Conservation (phyloP, 2,888 invertebrate genomes). For the Gnatocerus cornutus region DNA sequence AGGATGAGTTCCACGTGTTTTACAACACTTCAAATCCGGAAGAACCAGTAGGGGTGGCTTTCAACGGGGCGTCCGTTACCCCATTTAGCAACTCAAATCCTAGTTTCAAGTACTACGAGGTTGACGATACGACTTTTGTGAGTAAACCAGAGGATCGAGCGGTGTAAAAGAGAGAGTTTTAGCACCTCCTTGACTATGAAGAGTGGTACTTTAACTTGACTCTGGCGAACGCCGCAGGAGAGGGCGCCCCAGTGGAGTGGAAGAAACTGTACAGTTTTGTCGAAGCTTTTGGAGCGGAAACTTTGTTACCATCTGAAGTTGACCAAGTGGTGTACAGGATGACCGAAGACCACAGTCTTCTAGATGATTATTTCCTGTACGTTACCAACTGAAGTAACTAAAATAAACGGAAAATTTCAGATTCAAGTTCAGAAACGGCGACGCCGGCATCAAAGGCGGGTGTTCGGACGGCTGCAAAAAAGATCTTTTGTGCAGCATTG, state of each 20-base stretch:
- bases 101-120: slow-evolving; percentile 68
- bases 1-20: slow-evolving; percentile 83
- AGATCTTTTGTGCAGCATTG: slow-evolving; percentile 73
- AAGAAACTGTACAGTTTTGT: slow-evolving; percentile 68
- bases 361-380: slow-evolving; percentile 66
- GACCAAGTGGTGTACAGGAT: slow-evolving; percentile 76
- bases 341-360: slow-evolving; percentile 72
- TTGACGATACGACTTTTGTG: slow-evolving; percentile 60
- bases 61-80: slow-evolving; percentile 89
- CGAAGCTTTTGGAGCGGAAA: slow-evolving; percentile 75
- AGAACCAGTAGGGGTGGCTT: slow-evolving; percentile 80
- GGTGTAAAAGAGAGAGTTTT: slow-evolving; percentile 20
- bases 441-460: slow-evolving; percentile 39
- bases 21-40: slow-evolving; percentile 74
- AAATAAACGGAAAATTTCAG: slow-evolving; percentile 52
- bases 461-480: slow-evolving; percentile 62
- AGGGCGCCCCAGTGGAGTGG: slow-evolving; percentile 56
- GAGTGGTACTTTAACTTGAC: slow-evolving; percentile 86
- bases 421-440: slow-evolving; percentile 57
- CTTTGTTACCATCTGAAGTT: slow-evolving; percentile 78
- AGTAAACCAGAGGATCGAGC: slow-evolving; percentile 34
- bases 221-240: slow-evolving; percentile 77
- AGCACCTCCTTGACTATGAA: slow-evolving; percentile 79
- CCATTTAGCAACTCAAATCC: slow-evolving; percentile 79
- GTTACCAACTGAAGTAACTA: background rate